Base-by-base conservation (phyloP, 1,140 invertebrate species). In the Oryctes rhinoceros region DNA sequence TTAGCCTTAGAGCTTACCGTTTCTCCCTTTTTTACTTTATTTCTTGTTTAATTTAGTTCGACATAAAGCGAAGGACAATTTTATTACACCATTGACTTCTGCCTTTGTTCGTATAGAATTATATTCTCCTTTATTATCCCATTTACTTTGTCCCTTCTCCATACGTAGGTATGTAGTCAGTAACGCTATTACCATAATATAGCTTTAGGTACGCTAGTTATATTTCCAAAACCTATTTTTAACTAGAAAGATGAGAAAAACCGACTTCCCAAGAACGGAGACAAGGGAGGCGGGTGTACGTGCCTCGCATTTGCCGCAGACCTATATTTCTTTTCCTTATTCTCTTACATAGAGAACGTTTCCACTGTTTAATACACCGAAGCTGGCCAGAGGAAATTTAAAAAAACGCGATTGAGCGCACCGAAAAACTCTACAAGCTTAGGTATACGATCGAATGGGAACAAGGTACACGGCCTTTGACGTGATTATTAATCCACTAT, bases 11-110 rank as follows among this genome's bases (percentile, higher is more conserved):
- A 39, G 7, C 39, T n/a, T n/a, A n/a, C n/a, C 11, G 47, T n/a
- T 53, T 11, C 49, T 53, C 13, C 49, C n/a, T 11, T 11, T 3
- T 53, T n/a, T 53, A 53, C 10, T 53, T 53, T 11, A n/a, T 53
- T 53, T n/a, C 49, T 3, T n/a, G 13, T 53, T 53, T 53, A 53
- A 53, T 53, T 53, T 53, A 53, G 49, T 53, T 53, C 4, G 49
- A 11, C 49, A 53, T 15, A 53, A 53, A 11, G 49, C 49, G 49
- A 53, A 53, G 49, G n/a, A 53, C 49, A 53, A 53, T 53, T 53
- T 53, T 53, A 53, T 53, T 53, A 53, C 49, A 53, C 3, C 49
- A n/a, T 53, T n/a, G 49, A n/a, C 49, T 53, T 53, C n/a, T 53
- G 49, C 11, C 49, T 53, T 53, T 53, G 39, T 39, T 11, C 49